phyloP scores from a whole-genome alignment of 2,113 vertebrate genomes.

The Phaethon lepturus region DNA sequence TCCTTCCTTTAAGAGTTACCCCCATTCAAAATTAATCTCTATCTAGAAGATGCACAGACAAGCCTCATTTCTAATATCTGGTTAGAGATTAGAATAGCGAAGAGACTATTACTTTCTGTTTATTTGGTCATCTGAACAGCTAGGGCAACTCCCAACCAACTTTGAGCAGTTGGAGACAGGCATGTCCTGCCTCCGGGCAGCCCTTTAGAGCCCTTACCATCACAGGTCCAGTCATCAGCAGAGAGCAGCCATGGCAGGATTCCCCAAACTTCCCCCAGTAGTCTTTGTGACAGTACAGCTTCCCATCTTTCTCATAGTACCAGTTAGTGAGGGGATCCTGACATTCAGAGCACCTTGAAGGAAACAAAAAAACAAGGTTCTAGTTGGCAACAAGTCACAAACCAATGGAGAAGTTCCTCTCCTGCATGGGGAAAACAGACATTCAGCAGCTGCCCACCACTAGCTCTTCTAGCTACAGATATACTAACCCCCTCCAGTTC shows the following conservation, averaged over 20 bases:
- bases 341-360: slow-evolving; percentile 90
- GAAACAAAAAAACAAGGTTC: slow-evolving; percentile 1
- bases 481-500: background rate
- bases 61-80: background rate
- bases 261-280: slow-evolving; percentile 95
- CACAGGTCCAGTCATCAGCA: slow-evolving; percentile 94
- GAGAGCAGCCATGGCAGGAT: slow-evolving; percentile 92
- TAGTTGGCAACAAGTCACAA: background rate
- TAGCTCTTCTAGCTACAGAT: background rate
- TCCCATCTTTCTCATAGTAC: slow-evolving; percentile 93
- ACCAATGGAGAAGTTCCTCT: background rate
- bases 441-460: background rate
- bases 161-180: background rate
- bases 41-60: background rate
- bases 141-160: background rate
- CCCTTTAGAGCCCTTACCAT: slow-evolving; percentile 81
- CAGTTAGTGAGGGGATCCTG: slow-evolving; percentile 91
- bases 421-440: background rate
- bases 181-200: background rate
- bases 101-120: background rate
- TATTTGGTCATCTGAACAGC: background rate
- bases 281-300: slow-evolving; percentile 92
- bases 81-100: background rate
- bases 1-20: background rate
- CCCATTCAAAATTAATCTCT: background rate